Base-by-base conservation (phyloP, 2,113 vertebrate genomes). In the Nothocercus nigrocapillus region DNA sequence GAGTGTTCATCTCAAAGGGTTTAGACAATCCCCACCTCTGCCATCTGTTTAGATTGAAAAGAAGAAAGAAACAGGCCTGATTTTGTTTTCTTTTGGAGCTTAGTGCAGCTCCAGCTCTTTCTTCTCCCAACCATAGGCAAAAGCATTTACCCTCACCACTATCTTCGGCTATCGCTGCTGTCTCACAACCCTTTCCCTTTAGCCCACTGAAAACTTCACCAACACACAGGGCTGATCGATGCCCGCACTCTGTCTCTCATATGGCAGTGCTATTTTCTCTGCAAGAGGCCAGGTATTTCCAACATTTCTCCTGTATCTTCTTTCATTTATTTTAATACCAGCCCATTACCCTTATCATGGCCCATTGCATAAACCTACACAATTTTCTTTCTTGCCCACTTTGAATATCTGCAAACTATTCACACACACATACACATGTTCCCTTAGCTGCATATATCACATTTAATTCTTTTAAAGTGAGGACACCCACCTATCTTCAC, bases 381-480 rank as follows among this genome's bases (percentile, higher is more conserved):
- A 62, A 94, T 85, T 91, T 91, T 68, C 87, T 78, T 88, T 58
- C 89, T 86, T 45, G 45, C 22, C 62, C 54, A 47, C 78, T 89
- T 75, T 40, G 70, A 89, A 2, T 84, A 77, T 73, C 66, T 69
- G 49, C 59, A 79, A 82, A 64, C 66, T 32, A 79, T 66, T 93
- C 82, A 76, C 78, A 77, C 62, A 45, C 32, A 66, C 36, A 54
- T 1, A 56, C 34, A 63, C 44, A 49, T 1, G 6, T 53, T 62
- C 66, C 42, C 51, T 68, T 56, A 61, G 45, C 54, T 47, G 56
- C 44, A 92, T 85, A 79, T 86, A 81, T 58, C 85, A 83, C 45
- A 49, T 94, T 94, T 42, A 75, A 80, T 77, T 95, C 86, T 77
- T 92, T 93, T 92, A 82, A 92, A 87, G 70, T 69, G 85, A 92